Percentiles rank a stretch among this genome's conserved stretches.
phyloP scores from a whole-genome alignment of 2,888 invertebrate genomes.

The Thecocarcelia acutangulata region DNA sequence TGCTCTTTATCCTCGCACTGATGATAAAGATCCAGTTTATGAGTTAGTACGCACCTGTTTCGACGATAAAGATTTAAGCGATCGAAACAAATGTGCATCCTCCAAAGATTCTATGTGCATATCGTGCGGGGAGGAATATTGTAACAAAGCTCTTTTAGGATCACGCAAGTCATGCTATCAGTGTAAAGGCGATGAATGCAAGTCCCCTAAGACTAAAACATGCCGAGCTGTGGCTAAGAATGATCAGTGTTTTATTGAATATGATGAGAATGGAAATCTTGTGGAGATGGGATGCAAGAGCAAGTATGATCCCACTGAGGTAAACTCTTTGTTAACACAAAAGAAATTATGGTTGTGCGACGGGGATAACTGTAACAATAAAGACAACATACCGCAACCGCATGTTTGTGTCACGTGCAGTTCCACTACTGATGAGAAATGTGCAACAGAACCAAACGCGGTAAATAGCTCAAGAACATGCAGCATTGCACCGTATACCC shows the following conservation, averaged over 20 bases:
- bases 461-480: slow-evolving; percentile 70
- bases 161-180: slow-evolving; percentile 73
- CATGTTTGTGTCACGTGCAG: slow-evolving; percentile 74
- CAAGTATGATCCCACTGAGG: slow-evolving; percentile 74
- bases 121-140: slow-evolving; percentile 71
- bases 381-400: slow-evolving; percentile 71
- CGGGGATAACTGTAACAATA: slow-evolving; percentile 75
- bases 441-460: slow-evolving; percentile 72
- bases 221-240: slow-evolving; percentile 72
- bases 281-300: slow-evolving; percentile 75
- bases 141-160: slow-evolving; percentile 74
- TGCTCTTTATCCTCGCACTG: slow-evolving; percentile 75
- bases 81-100: slow-evolving; percentile 72
- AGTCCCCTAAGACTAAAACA: slow-evolving; percentile 65
- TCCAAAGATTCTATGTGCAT: slow-evolving; percentile 71
- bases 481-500: slow-evolving; percentile 70
- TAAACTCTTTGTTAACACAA: slow-evolving; percentile 62
- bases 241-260: slow-evolving; percentile 75
- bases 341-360: slow-evolving; percentile 76
- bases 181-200: slow-evolving; percentile 74
- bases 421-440: slow-evolving; percentile 73
- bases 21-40: slow-evolving; percentile 71
- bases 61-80: slow-evolving; percentile 76
- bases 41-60: slow-evolving; percentile 76
- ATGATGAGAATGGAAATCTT: slow-evolving; percentile 70